Evolutionary conservation across 2,888 invertebrate species (phyloP).

Genomic region (Cephus rjabovi): DNA sequence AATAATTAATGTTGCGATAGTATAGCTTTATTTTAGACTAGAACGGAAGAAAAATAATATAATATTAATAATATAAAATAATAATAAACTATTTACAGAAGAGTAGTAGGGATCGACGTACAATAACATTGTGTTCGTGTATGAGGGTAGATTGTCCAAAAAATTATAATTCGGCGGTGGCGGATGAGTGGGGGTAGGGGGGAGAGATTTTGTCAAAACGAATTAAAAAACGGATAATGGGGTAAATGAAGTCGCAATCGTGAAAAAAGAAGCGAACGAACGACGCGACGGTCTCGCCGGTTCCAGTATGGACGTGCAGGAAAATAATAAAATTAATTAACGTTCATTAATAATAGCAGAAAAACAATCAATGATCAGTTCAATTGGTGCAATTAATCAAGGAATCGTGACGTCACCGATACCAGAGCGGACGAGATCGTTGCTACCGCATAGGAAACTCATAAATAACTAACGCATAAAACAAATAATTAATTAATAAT

Average conservation of each 20-base stretch:
- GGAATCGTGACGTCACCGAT: not conserved
- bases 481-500: conserved; percentile 40
- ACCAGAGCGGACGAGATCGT: conserved; percentile 47
- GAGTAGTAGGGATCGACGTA: conserved; percentile 55
- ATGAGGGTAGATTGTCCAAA: not conserved
- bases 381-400: conserved; percentile 19
- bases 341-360: conserved; percentile 1
- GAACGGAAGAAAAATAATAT: conserved; percentile 64
- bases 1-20: conserved; percentile 59
- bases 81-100: conserved; percentile 62
- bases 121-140: conserved; percentile 48
- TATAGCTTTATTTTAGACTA: conserved; percentile 65
- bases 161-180: not conserved
- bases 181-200: not conserved
- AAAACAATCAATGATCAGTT: conserved; percentile 12
- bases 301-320: conserved; percentile 23
- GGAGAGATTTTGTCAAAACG: not conserved
- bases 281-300: conserved; percentile 55
- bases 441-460: conserved; percentile 49
- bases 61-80: conserved; percentile 51
- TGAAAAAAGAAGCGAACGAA: conserved; percentile 47
- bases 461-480: conserved; percentile 55
- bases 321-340: conserved; percentile 8
- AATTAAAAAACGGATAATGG: conserved; percentile 23
- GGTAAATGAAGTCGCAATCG: conserved; percentile 16